A percentile compares a stretch with the other conserved stretches of the same genome.
Conservation (phyloP, 2,797 vertebrate species). For the Pteropus rufus region DNA sequence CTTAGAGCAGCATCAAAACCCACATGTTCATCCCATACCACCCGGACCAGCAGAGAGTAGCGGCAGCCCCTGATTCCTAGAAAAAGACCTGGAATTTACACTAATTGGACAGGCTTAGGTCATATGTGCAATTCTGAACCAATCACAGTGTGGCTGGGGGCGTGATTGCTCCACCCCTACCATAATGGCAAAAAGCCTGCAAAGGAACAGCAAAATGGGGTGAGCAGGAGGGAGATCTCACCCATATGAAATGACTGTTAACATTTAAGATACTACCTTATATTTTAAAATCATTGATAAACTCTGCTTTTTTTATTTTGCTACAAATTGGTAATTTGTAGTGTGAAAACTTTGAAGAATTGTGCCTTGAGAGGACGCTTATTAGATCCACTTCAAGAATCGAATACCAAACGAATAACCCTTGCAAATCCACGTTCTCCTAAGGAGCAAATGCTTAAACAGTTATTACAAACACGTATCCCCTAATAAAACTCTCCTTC, state of each 20-base stretch:
- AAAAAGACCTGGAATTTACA: background rate
- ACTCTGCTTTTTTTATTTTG: background rate
- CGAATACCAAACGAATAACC: background rate
- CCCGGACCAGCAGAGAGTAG: background rate
- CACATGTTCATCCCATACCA: background rate
- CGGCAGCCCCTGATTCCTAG: background rate
- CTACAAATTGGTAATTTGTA: background rate
- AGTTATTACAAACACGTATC: background rate
- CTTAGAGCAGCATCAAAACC: background rate
- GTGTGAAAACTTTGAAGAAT: background rate
- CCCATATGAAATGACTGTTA: background rate
- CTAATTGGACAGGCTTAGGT: background rate
- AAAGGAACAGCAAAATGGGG: rapidly evolving
- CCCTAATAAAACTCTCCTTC: background rate
- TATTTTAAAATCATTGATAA: background rate
- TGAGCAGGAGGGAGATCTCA: background rate
- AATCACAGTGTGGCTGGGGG: background rate
- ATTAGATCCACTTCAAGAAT: background rate
- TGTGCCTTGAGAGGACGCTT: background rate
- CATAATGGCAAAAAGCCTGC: background rate
- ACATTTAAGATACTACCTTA: background rate
- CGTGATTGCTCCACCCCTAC: background rate
- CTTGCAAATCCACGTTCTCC: background rate
- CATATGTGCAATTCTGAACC: background rate
- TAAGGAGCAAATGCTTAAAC: background rate